A percentile compares a stretch with the other conserved stretches of the same genome.
Evolutionary conservation across 2,113 vertebrate genomes (phyloP).

Genomic region (Acinonyx jubatus): DNA sequence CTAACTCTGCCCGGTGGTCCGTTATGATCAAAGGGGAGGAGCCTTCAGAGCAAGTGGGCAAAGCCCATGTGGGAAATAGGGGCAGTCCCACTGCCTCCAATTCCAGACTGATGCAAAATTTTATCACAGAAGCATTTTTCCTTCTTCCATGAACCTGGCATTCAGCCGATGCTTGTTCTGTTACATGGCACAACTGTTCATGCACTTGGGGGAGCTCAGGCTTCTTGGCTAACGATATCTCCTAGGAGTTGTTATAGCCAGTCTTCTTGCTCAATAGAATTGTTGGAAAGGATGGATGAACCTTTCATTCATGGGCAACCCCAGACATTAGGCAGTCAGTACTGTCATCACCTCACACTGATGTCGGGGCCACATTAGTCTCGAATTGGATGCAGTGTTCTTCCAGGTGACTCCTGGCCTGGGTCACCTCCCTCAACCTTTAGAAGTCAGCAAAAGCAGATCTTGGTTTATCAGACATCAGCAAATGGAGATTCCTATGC

Average conservation of each 20-base stretch:
- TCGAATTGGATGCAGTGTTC: not conserved
- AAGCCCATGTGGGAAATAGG: accelerated
- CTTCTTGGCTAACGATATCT: not conserved
- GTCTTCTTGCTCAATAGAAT: not conserved
- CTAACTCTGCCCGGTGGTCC: not conserved
- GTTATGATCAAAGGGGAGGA: not conserved
- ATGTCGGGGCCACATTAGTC: not conserved
- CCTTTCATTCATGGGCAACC: not conserved
- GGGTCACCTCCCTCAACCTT: not conserved
- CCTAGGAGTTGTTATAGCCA: not conserved
- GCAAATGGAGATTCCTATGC: slow-evolving; percentile 19
- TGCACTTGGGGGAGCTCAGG: not conserved
- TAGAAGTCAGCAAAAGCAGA: slow-evolving; percentile 31
- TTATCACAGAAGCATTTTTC: not conserved
- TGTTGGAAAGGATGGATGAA: not conserved
- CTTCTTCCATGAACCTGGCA: not conserved
- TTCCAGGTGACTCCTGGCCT: not conserved
- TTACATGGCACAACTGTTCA: not conserved
- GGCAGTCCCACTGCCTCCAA: not conserved
- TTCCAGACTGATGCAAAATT: not conserved
- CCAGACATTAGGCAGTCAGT: not conserved
- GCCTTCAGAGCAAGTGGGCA: not conserved
- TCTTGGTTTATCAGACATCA: slow-evolving; percentile 40
- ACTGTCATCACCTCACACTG: not conserved
- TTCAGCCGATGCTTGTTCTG: not conserved